Base-by-base conservation (phyloP, 2,888 invertebrate species). In the Nephrotoma appendiculata region DNA sequence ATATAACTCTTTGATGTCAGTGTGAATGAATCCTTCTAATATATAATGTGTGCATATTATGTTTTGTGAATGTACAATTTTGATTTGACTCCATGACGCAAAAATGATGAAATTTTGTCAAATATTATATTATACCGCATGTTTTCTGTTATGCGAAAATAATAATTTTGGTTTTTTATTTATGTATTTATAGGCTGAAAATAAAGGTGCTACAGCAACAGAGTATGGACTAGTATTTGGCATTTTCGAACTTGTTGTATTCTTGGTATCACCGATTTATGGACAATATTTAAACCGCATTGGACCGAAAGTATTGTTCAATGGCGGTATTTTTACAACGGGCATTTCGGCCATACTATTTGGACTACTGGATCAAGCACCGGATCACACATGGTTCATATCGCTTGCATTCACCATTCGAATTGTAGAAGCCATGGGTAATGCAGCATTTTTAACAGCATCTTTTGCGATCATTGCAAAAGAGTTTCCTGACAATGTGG, bases 181-280 rank as follows among this genome's bases (percentile, higher is more conserved):
- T 43, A 84, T 15, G 12, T 84, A 41, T 42, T n/a, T n/a, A 9
- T 43, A 88, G 88, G 97, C 97, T 11, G 96, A 96, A 90, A 93
- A 93, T 87, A 97, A 97, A 92, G 95, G 95, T 7, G 96, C 96
- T 19, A 93, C 95, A 15, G 95, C 96, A 0, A 95, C 96, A 9
- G 96, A 97, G 89, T 97, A 96, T 90, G 97, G 98, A 0, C 92
- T 97, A 88, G 97, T 98, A 0, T 97, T 98, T 90, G 97, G 97
- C 0, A 93, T 96, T 83, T 97, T 97, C 91, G 96, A 97, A 90
- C 92, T 97, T 87, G 94, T 96, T 41, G 96, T 97, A 86, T 97
- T 97, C 91, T 90, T 97, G 43, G 94, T 96, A 87, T 96, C 97
- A 88, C 97, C 97, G 0, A 89, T 97, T 15, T 97, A 96, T 90